These are phyloP conservation scores for Rhagologus leucostigma DNA, from an alignment of 2,113 vertebrate genomes.

Conservation along the genomic window DNA sequence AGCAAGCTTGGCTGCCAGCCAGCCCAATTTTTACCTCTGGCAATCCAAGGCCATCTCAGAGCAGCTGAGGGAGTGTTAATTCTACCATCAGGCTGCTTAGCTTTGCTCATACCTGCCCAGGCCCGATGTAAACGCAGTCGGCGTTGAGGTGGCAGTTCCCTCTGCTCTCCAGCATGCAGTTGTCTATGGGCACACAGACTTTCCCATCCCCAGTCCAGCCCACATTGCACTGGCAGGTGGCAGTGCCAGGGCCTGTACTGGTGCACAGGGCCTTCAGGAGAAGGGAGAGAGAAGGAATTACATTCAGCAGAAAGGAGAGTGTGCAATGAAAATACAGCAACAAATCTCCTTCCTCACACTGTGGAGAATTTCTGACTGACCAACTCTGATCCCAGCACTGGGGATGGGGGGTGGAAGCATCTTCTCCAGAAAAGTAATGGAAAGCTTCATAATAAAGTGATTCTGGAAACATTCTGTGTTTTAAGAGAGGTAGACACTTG, in stretches of 20 bases:
- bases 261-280: slow-evolving; percentile 82
- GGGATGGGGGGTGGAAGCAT: neutral
- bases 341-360: neutral
- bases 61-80: neutral
- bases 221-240: slow-evolving; percentile 77
- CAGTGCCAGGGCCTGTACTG: slow-evolving; percentile 69
- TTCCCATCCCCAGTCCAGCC: slow-evolving; percentile 91
- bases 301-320: neutral
- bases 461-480: neutral
- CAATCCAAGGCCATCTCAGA: neutral
- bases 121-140: slow-evolving; percentile 80
- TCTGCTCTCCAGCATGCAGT: slow-evolving; percentile 78
- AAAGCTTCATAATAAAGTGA: neutral
- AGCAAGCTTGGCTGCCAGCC: neutral
- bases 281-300: neutral
- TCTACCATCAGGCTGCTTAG: no score
- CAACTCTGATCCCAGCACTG: neutral
- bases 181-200: slow-evolving; percentile 83
- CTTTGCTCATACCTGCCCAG: slow-evolving; percentile 82
- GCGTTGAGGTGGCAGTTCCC: slow-evolving; percentile 84
- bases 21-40: neutral
- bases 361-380: neutral
- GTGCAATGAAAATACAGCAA: neutral
- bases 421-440: neutral
- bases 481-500: neutral